These are phyloP conservation scores for Andrena trimmerana DNA, from an alignment of 2,888 invertebrate genomes.

Conservation along the genomic window DNA sequence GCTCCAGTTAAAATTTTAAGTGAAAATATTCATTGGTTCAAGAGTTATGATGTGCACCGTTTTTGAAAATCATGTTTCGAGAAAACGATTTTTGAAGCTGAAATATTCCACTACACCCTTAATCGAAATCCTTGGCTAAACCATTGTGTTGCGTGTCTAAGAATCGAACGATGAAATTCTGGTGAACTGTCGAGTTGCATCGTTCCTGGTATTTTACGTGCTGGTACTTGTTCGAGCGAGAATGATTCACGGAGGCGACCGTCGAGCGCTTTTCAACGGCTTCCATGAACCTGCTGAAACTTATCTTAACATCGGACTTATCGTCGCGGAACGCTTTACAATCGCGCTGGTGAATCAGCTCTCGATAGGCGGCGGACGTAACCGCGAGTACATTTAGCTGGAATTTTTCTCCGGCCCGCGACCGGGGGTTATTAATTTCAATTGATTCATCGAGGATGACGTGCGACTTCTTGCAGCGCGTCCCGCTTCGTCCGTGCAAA, in stretches of 20 bases:
- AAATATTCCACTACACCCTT: too few species aligned
- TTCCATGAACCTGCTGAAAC: background rate
- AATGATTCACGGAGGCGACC: background rate
- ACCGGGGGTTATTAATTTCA: conserved; percentile 34
- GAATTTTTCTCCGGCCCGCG: background rate
- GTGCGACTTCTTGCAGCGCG: background rate
- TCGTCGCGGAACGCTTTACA: background rate
- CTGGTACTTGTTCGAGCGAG: background rate
- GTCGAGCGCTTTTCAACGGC: background rate
- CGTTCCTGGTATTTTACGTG: background rate
- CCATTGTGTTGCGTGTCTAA: background rate
- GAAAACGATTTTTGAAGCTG: too few species aligned
- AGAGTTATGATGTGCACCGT: too few species aligned
- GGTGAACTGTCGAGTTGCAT: background rate
- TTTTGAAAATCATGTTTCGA: too few species aligned
- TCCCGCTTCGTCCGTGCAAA: background rate
- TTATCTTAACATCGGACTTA: background rate
- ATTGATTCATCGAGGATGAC: conserved; percentile 39
- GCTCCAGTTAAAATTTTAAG: too few species aligned
- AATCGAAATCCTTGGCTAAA: background rate
- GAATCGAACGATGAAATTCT: background rate
- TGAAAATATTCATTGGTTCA: too few species aligned
- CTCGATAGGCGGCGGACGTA: background rate
- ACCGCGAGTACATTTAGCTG: background rate
- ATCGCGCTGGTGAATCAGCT: conserved; percentile 24